Evolutionary conservation across 2,113 vertebrate genomes (phyloP), one percentile per base, ranked within the genome.

Genomic region (Geococcyx californianus): DNA sequence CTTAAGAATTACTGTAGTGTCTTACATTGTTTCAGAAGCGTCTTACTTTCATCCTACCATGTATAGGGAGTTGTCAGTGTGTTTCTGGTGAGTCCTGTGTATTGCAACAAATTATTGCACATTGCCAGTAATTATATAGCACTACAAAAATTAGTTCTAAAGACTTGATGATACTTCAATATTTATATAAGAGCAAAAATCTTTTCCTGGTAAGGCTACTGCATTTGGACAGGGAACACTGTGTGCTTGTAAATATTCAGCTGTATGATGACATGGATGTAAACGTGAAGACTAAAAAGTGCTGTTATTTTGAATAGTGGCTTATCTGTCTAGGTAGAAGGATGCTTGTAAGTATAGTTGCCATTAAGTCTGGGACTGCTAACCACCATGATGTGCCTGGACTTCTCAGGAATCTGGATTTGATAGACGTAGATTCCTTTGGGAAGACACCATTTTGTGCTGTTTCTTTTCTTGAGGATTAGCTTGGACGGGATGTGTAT

Each of bases 331-430:
- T 60, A 33, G 31, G 28, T 73, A 40, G n/a, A 52, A 44, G 6
- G 49, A 66, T 69, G 42, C 9, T 69, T 59, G 5, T 13, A 16
- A n/a, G 7, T 70, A 5, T 16, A 42, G 21, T 31, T 90, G 47
- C 47, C 4, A 1, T 66, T 74, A 58, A 40, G 3, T 52, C 36
- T n/a, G 60, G 19, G n/a, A 9, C 42, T 83, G 23, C 28, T 64
- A 51, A 47, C 21, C 17, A 28, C 26, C 2, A 1, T 51, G 31
- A 8, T 1, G 0, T 47, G 16, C 17, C 28, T 83, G 17, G 38
- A 66, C 16, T 59, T 83, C 42, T 60, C 67, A 85, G n/a, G 29
- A 62, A 88, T 77, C 9, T 16, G 16, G 29, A 13, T 77, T 74
- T 80, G 20, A 16, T 52, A 76, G 40, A 34, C 5, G 16, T 9